phyloP scores from a whole-genome alignment of 1,140 invertebrate genomes.

The Caenorhabditis tropicalis region DNA sequence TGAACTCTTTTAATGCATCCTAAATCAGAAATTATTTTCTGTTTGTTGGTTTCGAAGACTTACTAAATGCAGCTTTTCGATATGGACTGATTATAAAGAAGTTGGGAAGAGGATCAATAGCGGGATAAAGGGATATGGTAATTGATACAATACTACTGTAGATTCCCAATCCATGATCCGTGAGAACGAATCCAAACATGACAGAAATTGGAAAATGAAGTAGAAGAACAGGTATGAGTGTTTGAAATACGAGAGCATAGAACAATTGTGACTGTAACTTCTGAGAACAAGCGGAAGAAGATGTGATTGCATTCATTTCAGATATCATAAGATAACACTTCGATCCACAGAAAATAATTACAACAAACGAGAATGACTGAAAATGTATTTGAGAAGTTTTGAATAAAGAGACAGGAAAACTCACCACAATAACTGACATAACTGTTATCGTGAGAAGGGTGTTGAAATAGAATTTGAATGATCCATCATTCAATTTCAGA shows the following conservation, averaged over 20 bases:
- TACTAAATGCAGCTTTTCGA: background rate
- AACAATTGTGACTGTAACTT: background rate
- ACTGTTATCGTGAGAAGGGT: too few relatives aligned
- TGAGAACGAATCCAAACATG: background rate
- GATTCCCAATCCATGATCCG: background rate
- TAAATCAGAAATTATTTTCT: too few relatives aligned
- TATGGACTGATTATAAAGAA: constrained; percentile 11
- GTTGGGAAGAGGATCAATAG: constrained; percentile 18
- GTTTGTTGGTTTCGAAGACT: too few relatives aligned
- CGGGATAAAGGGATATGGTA: constrained; percentile 4
- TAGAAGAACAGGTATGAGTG: background rate
- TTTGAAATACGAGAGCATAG: background rate
- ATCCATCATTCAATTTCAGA: too few relatives aligned
- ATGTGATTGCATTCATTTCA: background rate
- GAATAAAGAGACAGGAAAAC: background rate
- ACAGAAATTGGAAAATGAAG: background rate
- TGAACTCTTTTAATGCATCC: too few relatives aligned
- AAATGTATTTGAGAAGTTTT: background rate
- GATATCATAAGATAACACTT: background rate
- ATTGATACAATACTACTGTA: background rate
- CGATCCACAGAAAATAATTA: background rate
- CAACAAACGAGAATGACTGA: background rate
- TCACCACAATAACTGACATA: background rate
- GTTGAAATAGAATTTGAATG: too few relatives aligned
- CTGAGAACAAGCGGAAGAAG: background rate